phyloP scores from a whole-genome alignment of 2,797 vertebrate genomes.

The Leptatherina wallacei region DNA sequence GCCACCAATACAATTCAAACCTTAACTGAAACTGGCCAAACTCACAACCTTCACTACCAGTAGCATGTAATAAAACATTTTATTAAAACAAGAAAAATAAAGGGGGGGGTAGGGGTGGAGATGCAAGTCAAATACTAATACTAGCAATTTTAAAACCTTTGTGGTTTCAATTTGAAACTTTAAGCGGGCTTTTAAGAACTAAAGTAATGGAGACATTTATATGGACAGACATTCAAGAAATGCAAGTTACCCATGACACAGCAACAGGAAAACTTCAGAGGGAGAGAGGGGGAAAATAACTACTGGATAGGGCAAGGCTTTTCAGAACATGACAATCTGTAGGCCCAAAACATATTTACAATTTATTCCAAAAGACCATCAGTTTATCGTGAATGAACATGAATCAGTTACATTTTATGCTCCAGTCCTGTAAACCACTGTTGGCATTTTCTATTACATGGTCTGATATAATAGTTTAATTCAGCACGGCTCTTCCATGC shows the following conservation, averaged over 20 bases:
- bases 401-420: slow-evolving; percentile 28
- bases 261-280: slow-evolving; percentile 4
- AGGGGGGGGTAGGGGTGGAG: neutral
- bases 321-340: slow-evolving; percentile 39
- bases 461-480: neutral
- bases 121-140: slow-evolving; percentile 12
- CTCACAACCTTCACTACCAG: slow-evolving; percentile 32
- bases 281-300: neutral
- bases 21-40: slow-evolving; percentile 31
- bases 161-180: slow-evolving; percentile 36
- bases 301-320: slow-evolving; percentile 15
- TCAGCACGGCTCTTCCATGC: neutral
- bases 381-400: slow-evolving; percentile 30
- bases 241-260: slow-evolving; percentile 13
- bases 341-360: slow-evolving; percentile 52
- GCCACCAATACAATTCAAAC: slow-evolving; percentile 35
- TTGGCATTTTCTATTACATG: neutral
- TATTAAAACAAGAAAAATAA: neutral
- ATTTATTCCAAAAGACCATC: slow-evolving; percentile 46
- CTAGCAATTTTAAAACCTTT: slow-evolving; percentile 37
- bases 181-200: slow-evolving; percentile 24
- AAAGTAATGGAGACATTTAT: slow-evolving; percentile 12
- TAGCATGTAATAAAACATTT: slow-evolving; percentile 28
- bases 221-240: slow-evolving; percentile 42
- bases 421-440: slow-evolving; percentile 29